These are phyloP conservation scores for Melinaea menophilus DNA, from an alignment of 2,888 invertebrate species.

Conservation along the genomic window DNA sequence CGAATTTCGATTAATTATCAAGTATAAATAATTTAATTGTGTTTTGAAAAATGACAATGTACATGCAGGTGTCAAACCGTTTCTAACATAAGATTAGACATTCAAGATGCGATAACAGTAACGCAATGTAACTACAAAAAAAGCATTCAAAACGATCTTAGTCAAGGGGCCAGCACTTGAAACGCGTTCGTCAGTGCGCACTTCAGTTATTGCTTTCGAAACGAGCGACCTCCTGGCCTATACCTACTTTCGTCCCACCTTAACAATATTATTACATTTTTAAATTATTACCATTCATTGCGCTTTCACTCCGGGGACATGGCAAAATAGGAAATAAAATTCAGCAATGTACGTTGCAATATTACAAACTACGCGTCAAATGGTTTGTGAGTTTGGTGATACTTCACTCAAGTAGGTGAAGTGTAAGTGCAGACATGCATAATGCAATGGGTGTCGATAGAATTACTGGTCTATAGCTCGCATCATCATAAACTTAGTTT, in stretches of 20 bases:
- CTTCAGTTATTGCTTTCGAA: constrained; percentile 57
- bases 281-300: constrained; percentile 24
- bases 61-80: neutral
- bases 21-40: no score
- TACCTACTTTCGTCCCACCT: constrained; percentile 29
- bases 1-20: no score
- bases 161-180: constrained; percentile 62
- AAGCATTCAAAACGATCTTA: constrained; percentile 63
- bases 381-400: constrained; percentile 42
- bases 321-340: neutral
- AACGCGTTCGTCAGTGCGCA: constrained; percentile 68
- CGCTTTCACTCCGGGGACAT: neutral
- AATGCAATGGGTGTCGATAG: constrained; percentile 60
- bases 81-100: constrained; percentile 6
- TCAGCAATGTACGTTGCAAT: constrained; percentile 32
- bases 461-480: constrained; percentile 45
- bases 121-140: constrained; percentile 39
- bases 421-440: constrained; percentile 65
- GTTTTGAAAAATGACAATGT: neutral
- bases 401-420: constrained; percentile 39
- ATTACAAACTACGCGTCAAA: constrained; percentile 33
- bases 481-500: constrained; percentile 56
- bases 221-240: constrained; percentile 51
- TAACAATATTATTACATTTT: neutral
- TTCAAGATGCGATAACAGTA: constrained; percentile 18